Percentiles rank a stretch among this genome's conserved stretches.
phyloP scores from a whole-genome alignment of 2,888 invertebrate genomes.

The Panzeria rudis region DNA sequence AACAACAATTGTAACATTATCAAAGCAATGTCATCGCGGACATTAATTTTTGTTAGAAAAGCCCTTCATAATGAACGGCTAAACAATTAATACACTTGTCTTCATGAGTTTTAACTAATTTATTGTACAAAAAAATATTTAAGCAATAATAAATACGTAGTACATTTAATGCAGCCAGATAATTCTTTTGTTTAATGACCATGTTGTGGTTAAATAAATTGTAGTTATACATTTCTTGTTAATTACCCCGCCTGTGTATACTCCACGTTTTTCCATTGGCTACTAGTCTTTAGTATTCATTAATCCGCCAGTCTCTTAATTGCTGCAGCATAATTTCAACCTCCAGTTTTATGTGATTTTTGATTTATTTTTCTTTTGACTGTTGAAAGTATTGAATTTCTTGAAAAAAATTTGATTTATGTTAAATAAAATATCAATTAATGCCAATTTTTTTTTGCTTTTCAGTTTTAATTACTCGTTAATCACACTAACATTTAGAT shows the following conservation, averaged over 20 bases:
- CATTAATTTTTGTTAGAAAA: neutral
- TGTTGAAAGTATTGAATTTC: constrained; percentile 31
- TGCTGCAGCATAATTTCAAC: neutral
- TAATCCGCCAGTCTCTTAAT: neutral
- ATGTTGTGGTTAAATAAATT: constrained; percentile 12
- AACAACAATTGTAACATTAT: neutral
- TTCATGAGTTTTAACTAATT: neutral
- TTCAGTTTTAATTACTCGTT: constrained; percentile 56
- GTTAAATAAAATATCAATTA: constrained; percentile 35
- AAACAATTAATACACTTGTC: neutral
- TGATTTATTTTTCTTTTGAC: neutral
- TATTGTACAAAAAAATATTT: neutral
- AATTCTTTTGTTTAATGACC: neutral
- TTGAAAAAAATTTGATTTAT: constrained; percentile 45
- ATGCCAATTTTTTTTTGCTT: constrained; percentile 21
- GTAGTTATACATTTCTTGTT: constrained; percentile 2
- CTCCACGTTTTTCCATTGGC: constrained; percentile 9
- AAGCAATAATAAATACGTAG: neutral
- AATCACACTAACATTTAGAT: constrained; percentile 3
- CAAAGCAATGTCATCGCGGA: constrained; percentile 8
- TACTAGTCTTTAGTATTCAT: constrained; percentile 6
- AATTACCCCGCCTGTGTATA: constrained; percentile 13
- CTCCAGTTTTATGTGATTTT: neutral
- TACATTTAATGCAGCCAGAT: neutral
- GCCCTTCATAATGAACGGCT: constrained; percentile 6